These are phyloP conservation scores for Palythoa caribaeorum DNA, from an alignment of 92 coral and sea anemone genomes.

Conservation along the genomic window DNA sequence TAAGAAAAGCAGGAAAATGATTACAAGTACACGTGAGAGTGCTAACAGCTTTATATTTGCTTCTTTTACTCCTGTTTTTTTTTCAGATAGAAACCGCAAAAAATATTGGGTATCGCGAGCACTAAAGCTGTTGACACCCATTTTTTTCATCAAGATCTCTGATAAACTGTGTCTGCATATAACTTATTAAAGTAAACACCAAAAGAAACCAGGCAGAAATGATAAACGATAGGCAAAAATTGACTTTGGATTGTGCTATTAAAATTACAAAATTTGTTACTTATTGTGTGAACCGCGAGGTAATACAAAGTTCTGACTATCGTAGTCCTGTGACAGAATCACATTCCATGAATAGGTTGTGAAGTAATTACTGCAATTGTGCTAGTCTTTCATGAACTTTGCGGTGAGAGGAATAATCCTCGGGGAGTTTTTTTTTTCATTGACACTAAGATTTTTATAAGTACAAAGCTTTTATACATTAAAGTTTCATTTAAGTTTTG, in stretches of 20 bases:
- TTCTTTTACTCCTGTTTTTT: background rate
- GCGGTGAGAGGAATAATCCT: slow-evolving; percentile 21
- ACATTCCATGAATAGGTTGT: slow-evolving; percentile 12
- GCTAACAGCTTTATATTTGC: background rate
- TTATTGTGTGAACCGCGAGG: background rate
- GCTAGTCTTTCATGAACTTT: slow-evolving; percentile 18
- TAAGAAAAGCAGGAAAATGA: slow-evolving; percentile 20
- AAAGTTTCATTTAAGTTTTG: slow-evolving; percentile 78
- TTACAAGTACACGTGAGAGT: background rate
- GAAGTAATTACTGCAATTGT: background rate
- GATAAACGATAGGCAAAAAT: slow-evolving; percentile 25
- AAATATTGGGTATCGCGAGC: background rate
- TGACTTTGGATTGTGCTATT: background rate
- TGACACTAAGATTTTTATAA: slow-evolving; percentile 79
- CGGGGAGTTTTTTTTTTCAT: slow-evolving; percentile 49
- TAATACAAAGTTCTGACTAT: background rate
- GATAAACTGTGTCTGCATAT: background rate
- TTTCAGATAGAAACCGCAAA: background rate
- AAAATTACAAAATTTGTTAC: background rate
- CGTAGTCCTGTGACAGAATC: slow-evolving; percentile 7
- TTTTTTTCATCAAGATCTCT: background rate
- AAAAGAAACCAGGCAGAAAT: background rate
- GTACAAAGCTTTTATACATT: slow-evolving; percentile 81
- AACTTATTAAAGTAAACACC: background rate
- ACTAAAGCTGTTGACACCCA: background rate